These are phyloP conservation scores for Myanophis thanlyinensis DNA, from an alignment of 2,113 vertebrate genomes.

Conservation along the genomic window DNA sequence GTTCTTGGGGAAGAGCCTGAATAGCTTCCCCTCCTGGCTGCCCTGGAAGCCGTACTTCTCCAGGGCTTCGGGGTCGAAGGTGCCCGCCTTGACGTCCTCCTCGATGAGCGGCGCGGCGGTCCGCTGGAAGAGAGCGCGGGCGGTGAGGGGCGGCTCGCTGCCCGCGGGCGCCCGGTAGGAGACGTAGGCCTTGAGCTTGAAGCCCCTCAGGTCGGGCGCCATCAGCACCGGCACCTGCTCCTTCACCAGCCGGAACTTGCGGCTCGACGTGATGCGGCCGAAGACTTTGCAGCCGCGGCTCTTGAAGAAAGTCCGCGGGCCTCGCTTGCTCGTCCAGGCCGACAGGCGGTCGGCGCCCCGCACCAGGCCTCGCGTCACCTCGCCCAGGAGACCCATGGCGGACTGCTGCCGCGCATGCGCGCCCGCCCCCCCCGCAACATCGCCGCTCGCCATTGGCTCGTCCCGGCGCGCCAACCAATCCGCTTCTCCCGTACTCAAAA, in stretches of 20 bases:
- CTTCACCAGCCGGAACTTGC: conserved; percentile 75
- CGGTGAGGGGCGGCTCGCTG: conserved; percentile 72
- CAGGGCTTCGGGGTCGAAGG: conserved; percentile 72
- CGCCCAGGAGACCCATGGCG: conserved; percentile 85
- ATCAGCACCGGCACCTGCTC: conserved; percentile 87
- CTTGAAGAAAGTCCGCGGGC: conserved; percentile 79
- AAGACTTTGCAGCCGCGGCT: conserved; percentile 75
- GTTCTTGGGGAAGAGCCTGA: conserved; percentile 91
- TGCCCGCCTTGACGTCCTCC: conserved; percentile 78
- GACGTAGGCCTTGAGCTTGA: conserved; percentile 89
- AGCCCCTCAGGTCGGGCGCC: conserved; percentile 82
- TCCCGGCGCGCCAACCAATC: neutral
- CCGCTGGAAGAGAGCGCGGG: conserved; percentile 77
- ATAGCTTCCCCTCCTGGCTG: conserved; percentile 87
- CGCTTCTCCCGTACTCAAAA: neutral
- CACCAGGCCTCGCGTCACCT: conserved; percentile 75
- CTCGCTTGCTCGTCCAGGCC: conserved; percentile 90
- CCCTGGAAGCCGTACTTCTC: conserved; percentile 90
- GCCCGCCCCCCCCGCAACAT: neutral
- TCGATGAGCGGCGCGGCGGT: conserved; percentile 78
- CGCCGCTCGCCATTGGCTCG: neutral
- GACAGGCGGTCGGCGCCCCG: conserved; percentile 87
- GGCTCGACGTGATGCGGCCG: conserved; percentile 68
- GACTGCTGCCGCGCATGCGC: accelerated
- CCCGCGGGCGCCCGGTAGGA: conserved; percentile 79